phyloP scores from a whole-genome alignment of 2,888 invertebrate species.

The Cantharis rufa region DNA sequence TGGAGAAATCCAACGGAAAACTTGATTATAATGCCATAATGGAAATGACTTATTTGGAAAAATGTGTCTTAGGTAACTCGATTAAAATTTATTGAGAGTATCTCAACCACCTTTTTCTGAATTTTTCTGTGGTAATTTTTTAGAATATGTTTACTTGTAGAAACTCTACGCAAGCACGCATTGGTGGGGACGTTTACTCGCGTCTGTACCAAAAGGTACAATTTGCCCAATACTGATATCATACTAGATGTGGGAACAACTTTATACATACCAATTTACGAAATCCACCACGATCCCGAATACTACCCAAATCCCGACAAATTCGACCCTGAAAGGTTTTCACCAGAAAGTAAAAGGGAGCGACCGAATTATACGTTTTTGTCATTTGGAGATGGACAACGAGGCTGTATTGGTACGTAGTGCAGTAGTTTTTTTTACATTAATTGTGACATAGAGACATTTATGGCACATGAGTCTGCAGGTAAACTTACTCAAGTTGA shows the following conservation, averaged over 20 bases:
- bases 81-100: constrained; percentile 33
- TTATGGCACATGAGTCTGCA: no score
- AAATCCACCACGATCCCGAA: constrained; percentile 43
- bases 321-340: constrained; percentile 66
- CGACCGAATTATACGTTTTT: constrained; percentile 59
- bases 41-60: constrained; percentile 58
- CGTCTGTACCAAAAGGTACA: constrained; percentile 39
- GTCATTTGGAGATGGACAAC: constrained; percentile 63
- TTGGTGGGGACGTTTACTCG: constrained; percentile 39
- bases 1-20: constrained; percentile 49
- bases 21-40: constrained; percentile 56
- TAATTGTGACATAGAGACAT: no score
- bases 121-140: not conserved
- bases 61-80: constrained; percentile 46
- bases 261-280: constrained; percentile 38
- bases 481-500: no score
- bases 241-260: constrained; percentile 36
- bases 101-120: no score
- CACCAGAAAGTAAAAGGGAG: constrained; percentile 50
- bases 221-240: constrained; percentile 40
- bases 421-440: no score
- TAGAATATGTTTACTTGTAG: constrained; percentile 31
- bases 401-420: constrained; percentile 60
- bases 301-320: constrained; percentile 61
- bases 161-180: constrained; percentile 44